Evolutionary conservation across 1,140 invertebrate genomes (phyloP), one percentile per base, ranked within the genome.

Genomic region (Apocrypta bakeri): DNA sequence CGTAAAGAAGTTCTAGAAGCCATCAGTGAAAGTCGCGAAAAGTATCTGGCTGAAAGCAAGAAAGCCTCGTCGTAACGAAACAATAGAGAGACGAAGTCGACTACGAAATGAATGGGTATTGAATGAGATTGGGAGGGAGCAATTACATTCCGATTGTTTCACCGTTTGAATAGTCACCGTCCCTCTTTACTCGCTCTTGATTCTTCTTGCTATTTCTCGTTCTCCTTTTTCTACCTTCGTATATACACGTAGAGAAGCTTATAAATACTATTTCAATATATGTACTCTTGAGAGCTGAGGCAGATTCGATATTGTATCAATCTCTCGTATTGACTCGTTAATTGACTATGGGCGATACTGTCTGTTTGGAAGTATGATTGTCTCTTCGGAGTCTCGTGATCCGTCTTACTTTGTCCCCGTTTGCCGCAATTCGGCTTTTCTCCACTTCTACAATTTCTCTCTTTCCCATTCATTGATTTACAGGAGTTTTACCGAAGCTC

Each of bases 81-180:
- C 86, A 88, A 88, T 88, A 81, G 82, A 81, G 75, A 82, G 82
- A 85, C 73, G 83, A 85, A 86, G 81, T 82, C 83, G 81, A 83
- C 79, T 76, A 85, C 87, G 87, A 88, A 89, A 90, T 90, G 88
- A 90, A 91, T 90, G 87, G 87, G 85, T 83, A 89, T 89, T 89
- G 85, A 88, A 86, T 75, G 76, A 83, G 85, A 89, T 90, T 84
- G 87, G 86, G 86, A 86, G 80, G 88, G 88, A 84, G 89, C 89
- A 91, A 91, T 91, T 91, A 90, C 90, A 91, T 90, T 91, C 84
- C 87, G 85, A 91, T 91, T 91, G 90, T 91, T 87, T 90, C 87
- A 85, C 87, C 85, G 86, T 87, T 90, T 90, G 85, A 91, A 90
- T 90, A 90, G 88, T 88, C 56, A 1, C 33, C 6, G 37, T 37